These are phyloP conservation scores for Atractosteus spatula DNA, from an alignment of 2,113 vertebrate genomes.

Conservation along the genomic window DNA sequence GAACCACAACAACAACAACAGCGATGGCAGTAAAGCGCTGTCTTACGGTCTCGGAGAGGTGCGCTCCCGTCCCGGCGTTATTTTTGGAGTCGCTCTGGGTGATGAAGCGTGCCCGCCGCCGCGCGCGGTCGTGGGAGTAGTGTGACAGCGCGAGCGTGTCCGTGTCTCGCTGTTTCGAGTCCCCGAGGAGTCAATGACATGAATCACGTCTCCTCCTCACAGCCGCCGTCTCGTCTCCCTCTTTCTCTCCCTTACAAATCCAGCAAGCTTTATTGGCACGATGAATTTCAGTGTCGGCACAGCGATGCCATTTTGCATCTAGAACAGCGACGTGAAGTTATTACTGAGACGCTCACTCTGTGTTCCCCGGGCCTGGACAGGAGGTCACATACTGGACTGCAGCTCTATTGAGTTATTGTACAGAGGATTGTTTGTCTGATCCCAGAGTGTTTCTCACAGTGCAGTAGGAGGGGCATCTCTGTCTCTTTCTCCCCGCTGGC, in stretches of 20 bases:
- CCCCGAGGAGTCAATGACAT: constrained; percentile 27
- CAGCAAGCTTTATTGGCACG: too few species aligned
- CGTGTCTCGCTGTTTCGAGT: constrained; percentile 24
- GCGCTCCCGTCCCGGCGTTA: constrained; percentile 2
- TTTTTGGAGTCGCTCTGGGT: constrained; percentile 33
- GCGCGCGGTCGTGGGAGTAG: constrained; percentile 29
- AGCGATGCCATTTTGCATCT: too few species aligned
- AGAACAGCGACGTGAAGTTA: too few species aligned
- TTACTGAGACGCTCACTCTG: too few species aligned
- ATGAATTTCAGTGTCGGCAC: too few species aligned
- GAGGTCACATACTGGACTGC: too few species aligned
- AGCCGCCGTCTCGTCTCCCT: constrained; percentile 1
- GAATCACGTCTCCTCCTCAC: constrained; percentile 25
- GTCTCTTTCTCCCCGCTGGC: too few species aligned
- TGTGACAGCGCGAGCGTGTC: constrained; percentile 24
- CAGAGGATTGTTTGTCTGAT: too few species aligned
- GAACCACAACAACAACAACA: constrained; percentile 2
- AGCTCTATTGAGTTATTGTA: too few species aligned
- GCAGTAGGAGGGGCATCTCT: too few species aligned
- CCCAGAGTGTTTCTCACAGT: too few species aligned
- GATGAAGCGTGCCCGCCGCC: constrained; percentile 44
- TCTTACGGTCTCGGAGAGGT: constrained; percentile 21
- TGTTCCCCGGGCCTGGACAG: too few species aligned
- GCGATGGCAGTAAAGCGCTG: neutral
- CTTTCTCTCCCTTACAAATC: neutral